Evolutionary conservation across 2,113 vertebrate species (phyloP).

Genomic region (Oenanthe melanoleuca): DNA sequence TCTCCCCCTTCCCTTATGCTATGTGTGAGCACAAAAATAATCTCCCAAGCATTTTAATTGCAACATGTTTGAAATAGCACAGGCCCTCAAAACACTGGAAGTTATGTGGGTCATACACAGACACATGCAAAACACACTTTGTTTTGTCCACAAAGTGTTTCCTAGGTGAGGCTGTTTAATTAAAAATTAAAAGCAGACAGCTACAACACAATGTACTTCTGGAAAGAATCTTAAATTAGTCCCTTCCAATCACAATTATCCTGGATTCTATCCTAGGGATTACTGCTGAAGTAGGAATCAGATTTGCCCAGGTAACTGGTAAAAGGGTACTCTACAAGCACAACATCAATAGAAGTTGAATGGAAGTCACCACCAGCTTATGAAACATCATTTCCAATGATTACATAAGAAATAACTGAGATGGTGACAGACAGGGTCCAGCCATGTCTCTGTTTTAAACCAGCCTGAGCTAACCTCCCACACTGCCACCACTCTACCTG

Average conservation of each 20-base stretch:
- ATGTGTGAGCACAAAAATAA: neutral
- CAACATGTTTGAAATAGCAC: neutral
- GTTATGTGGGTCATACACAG: neutral
- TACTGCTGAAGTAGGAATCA: neutral
- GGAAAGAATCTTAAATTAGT: neutral
- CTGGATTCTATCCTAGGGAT: neutral
- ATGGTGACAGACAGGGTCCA: neutral
- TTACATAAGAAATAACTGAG: neutral
- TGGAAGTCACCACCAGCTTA: neutral
- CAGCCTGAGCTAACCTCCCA: neutral
- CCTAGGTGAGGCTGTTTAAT: neutral
- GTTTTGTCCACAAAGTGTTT: neutral
- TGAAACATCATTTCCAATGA: neutral
- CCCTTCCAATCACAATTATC: rapidly evolving
- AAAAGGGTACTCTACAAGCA: neutral
- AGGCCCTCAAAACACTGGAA: neutral
- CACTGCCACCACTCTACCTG: neutral
- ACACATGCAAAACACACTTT: neutral
- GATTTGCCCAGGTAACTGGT: neutral
- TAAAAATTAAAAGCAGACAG: neutral
- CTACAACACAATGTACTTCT: neutral
- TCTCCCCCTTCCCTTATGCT: neutral
- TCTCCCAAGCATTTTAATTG: neutral
- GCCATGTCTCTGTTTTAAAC: neutral
- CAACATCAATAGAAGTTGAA: neutral